These are phyloP conservation scores for Mixornis gularis DNA, from an alignment of 2,113 vertebrate genomes.

Conservation along the genomic window DNA sequence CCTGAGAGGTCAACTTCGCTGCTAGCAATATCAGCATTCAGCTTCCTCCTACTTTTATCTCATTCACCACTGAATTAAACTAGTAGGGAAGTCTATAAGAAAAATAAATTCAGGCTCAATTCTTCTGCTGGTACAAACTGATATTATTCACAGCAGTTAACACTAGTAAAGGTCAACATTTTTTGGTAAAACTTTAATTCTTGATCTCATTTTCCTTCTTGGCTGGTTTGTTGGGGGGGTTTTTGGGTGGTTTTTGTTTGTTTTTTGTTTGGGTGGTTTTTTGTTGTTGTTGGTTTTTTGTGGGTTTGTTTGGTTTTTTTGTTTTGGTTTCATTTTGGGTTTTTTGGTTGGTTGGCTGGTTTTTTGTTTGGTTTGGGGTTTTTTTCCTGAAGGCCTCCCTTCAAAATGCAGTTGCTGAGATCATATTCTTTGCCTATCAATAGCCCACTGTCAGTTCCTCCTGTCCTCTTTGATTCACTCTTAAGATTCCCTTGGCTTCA, in stretches of 20 bases:
- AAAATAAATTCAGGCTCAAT: constrained; percentile 28
- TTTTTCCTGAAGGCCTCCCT: accelerated
- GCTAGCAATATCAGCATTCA: neutral
- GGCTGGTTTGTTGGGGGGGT: too few relatives aligned
- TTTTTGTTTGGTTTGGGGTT: neutral
- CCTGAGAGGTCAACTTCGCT: neutral
- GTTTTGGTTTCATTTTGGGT: neutral
- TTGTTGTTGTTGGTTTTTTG: too few relatives aligned
- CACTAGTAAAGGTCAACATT: neutral
- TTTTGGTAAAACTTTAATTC: neutral
- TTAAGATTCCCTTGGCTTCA: neutral
- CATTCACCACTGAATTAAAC: neutral
- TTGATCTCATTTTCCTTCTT: neutral
- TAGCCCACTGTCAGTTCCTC: neutral
- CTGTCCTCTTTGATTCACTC: neutral
- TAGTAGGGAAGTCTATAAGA: neutral
- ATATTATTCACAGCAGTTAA: constrained; percentile 11
- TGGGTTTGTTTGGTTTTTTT: too few relatives aligned
- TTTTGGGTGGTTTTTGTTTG: too few relatives aligned
- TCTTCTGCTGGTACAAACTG: neutral
- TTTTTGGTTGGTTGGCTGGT: neutral
- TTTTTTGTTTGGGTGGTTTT: too few relatives aligned
- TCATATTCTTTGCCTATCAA: constrained; percentile 8
- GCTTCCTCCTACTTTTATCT: constrained; percentile 22
- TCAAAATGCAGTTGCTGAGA: constrained; percentile 12